These are phyloP conservation scores for Oceanodroma leucorhoa DNA, from an alignment of 2,797 vertebrate genomes.

Conservation along the genomic window DNA sequence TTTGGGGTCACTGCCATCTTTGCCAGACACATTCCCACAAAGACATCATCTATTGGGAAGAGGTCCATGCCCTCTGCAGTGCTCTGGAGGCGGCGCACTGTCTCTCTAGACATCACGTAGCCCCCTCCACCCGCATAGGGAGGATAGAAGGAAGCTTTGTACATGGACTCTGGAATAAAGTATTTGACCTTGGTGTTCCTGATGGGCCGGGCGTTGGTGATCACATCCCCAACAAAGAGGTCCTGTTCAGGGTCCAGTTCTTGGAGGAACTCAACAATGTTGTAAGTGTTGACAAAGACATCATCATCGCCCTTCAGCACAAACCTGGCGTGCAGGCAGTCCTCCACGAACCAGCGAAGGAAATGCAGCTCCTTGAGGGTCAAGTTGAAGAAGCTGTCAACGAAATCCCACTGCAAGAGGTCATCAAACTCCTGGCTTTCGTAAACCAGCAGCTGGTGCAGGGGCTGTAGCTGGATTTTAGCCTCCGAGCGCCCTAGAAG, in stretches of 20 bases:
- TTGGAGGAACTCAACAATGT: conserved; percentile 75
- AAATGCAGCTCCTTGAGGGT: conserved; percentile 82
- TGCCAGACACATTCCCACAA: conserved; percentile 80
- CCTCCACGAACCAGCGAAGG: conserved; percentile 72
- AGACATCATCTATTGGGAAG: conserved; percentile 82
- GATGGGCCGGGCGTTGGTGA: conserved; percentile 71
- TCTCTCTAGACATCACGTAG: conserved; percentile 79
- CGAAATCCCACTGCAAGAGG: conserved; percentile 80
- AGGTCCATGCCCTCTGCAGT: conserved; percentile 64
- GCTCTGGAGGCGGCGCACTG: conserved; percentile 53
- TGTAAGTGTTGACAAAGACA: conserved; percentile 78
- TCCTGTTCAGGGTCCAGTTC: conserved; percentile 65
- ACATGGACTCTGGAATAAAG: conserved; percentile 77
- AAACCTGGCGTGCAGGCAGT: conserved; percentile 66
- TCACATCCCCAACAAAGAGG: conserved; percentile 78
- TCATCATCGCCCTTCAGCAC: conserved; percentile 80
- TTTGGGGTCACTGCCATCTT: conserved; percentile 70
- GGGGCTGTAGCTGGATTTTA: conserved; percentile 22
- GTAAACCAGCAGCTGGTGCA: conserved; percentile 72
- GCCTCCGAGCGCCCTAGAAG: conserved; percentile 64
- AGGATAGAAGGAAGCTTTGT: conserved; percentile 71
- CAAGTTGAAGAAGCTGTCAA: conserved; percentile 80
- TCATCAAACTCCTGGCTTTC: conserved; percentile 75
- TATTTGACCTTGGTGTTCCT: conserved; percentile 78
- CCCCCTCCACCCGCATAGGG: conserved; percentile 77